These are phyloP conservation scores for Leptinotarsa defecta DNA, from an alignment of 1,140 invertebrate species.

Conservation along the genomic window DNA sequence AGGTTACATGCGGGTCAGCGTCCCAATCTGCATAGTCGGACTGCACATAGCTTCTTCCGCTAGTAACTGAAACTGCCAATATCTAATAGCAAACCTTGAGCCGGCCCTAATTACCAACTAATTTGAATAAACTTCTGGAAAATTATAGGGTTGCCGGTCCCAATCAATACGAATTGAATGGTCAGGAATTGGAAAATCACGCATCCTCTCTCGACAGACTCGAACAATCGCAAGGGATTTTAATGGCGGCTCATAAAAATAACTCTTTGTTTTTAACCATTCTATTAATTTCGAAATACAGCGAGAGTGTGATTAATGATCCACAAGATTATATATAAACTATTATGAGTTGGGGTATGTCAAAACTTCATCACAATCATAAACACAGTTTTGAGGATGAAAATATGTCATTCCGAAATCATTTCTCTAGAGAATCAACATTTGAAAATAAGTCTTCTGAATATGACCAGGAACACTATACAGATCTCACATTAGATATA, in stretches of 20 bases:
- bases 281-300: no score
- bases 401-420: no score
- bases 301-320: no score
- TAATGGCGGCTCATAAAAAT: constrained; percentile 35
- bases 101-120: constrained; percentile 37
- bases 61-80: constrained; percentile 28
- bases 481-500: no score
- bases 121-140: constrained; percentile 43
- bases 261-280: not conserved
- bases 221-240: constrained; percentile 27
- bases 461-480: no score
- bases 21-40: constrained; percentile 49
- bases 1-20: constrained; percentile 56
- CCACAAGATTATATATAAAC: no score
- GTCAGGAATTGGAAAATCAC: constrained; percentile 23
- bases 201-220: not conserved
- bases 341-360: no score
- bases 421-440: no score
- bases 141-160: constrained; percentile 38
- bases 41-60: constrained; percentile 38
- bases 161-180: constrained; percentile 35
- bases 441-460: no score
- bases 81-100: constrained; percentile 6
- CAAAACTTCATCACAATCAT: no score
- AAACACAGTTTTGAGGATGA: no score